Evolutionary conservation across 2,797 vertebrate genomes (phyloP), one percentile per base, ranked within the genome.

Genomic region (Molossus alvarezi): DNA sequence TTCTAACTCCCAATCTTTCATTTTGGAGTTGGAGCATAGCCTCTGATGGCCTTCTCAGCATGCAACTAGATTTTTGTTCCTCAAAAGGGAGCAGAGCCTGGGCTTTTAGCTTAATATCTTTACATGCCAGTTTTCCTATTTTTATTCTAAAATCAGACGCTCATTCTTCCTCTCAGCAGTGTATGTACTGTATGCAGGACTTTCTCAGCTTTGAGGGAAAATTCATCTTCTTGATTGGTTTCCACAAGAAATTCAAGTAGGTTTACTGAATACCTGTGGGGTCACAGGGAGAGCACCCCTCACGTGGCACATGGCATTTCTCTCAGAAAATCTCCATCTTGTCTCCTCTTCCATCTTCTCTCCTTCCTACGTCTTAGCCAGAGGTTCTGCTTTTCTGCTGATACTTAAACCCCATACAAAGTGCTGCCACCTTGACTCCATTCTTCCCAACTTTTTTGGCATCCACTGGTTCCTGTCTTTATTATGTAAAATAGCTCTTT

Each of bases 161-260:
- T n/a, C 21, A 5, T 8, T 1, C 41, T 48, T 73, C 10, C n/a
- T 60, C 25, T 84, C n/a, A 21, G 67, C 29, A 27, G 21, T 8
- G 1, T 69, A 6, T 75, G 12, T 45, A 45, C 3, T 60, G 8
- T 76, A 27, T 33, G 9, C 27, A 27, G 29, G 27, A 77, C 1
- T 67, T 88, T 48, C 45, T 41, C 57, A 96, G n/a, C 29, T 48
- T 67, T 48, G 33, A 95, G 62, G 27, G 48, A 41, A 88, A 89
- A 71, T 80, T 75, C 60, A 23, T 15, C 10, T 20, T 45, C 71
- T 91, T 91, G 23, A 27, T 18, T 80, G 48, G 25, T 82, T 89
- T 89, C 62, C 9, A 13, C 17, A 87, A 65, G 86, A 95, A 95
- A 75, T 84, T 88, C 55, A 80, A 58, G 21, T 45, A n/a, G 65